phyloP scores from a whole-genome alignment of 2,888 invertebrate species.

The Ypsolopha sequella region DNA sequence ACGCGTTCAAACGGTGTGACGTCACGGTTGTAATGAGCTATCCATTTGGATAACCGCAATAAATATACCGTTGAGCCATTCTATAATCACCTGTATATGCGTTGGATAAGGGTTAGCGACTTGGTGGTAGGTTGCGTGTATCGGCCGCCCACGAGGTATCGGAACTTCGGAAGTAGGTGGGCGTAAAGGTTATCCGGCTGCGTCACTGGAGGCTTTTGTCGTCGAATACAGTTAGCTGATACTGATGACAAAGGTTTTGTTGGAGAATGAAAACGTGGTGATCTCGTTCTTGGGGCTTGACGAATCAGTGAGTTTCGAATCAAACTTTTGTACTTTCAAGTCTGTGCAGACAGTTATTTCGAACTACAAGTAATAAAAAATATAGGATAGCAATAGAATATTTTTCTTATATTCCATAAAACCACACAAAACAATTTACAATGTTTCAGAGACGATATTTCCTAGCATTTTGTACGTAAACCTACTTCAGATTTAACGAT shows the following conservation, averaged over 20 bases:
- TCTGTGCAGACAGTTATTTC: too few relatives aligned
- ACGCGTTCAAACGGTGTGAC: neutral
- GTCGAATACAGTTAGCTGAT: neutral
- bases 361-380: too few relatives aligned
- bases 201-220: neutral
- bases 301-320: neutral
- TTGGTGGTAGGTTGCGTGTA: neutral
- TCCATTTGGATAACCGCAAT: too few relatives aligned
- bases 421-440: too few relatives aligned
- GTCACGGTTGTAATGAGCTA: neutral
- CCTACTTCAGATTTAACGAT: too few relatives aligned
- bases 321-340: too few relatives aligned
- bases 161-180: slow-evolving; percentile 5
- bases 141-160: neutral
- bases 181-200: neutral
- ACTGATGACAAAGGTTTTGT: neutral
- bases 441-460: too few relatives aligned
- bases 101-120: neutral
- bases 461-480: too few relatives aligned
- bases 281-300: neutral
- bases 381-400: too few relatives aligned
- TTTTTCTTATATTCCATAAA: too few relatives aligned
- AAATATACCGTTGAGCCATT: neutral
- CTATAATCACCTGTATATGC: neutral
- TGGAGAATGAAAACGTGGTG: neutral